Evolutionary conservation across 1,140 invertebrate species (phyloP).

Genomic region (Scaptomyza montana): DNA sequence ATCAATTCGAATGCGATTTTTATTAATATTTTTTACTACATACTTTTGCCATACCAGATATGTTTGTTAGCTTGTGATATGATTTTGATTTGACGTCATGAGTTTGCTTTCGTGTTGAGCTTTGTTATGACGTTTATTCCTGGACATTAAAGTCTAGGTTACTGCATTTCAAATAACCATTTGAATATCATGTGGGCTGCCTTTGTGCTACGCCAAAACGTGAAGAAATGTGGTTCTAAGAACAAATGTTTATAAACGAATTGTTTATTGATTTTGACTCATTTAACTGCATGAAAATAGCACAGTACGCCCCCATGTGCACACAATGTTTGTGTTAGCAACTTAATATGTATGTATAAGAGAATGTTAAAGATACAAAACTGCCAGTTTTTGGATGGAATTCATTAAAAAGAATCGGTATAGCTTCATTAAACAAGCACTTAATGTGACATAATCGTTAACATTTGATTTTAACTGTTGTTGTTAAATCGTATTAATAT

Average conservation of each 20-base stretch:
- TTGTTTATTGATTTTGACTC: neutral
- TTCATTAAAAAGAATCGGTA: slow-evolving; percentile 21
- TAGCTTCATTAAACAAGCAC: slow-evolving; percentile 32
- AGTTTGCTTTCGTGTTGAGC: slow-evolving; percentile 25
- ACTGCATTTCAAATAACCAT: slow-evolving; percentile 8
- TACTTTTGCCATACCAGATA: neutral
- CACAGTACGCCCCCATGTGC: neutral
- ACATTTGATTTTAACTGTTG: slow-evolving; percentile 22
- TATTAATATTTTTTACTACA: too few species aligned
- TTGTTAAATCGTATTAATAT: slow-evolving; percentile 38
- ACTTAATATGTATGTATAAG: neutral
- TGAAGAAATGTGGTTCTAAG: slow-evolving; percentile 9
- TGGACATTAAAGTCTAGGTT: neutral
- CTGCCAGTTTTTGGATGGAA: slow-evolving; percentile 6
- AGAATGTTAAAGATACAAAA: neutral
- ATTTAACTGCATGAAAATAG: neutral
- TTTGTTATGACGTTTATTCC: slow-evolving; percentile 1
- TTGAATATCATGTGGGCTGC: neutral
- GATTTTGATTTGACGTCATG: slow-evolving; percentile 22
- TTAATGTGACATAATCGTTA: slow-evolving; percentile 37
- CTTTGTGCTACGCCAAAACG: slow-evolving; percentile 26
- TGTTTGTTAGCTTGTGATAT: slow-evolving; percentile 1
- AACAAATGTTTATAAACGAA: slow-evolving; percentile 2
- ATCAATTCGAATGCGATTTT: neutral
- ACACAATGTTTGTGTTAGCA: neutral